Evolutionary conservation across 2,888 invertebrate species (phyloP).

Genomic region (Sisyra terminalis): DNA sequence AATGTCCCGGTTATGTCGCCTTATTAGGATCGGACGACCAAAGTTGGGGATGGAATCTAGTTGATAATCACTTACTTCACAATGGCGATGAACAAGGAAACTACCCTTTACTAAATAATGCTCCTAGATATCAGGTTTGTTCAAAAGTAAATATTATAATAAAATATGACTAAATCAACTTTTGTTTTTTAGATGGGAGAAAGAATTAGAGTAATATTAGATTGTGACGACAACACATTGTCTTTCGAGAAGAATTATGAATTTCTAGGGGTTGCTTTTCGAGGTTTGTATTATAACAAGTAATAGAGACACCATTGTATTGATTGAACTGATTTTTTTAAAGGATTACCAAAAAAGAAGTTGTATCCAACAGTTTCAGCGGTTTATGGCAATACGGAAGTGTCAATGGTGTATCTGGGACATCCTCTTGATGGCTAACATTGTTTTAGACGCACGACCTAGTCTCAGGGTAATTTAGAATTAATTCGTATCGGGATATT

Average conservation of each 20-base stretch:
- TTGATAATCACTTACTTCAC: constrained; percentile 91
- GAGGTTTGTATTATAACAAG: constrained; percentile 40
- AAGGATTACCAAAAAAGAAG: constrained; percentile 81
- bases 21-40: constrained; percentile 89
- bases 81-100: constrained; percentile 91
- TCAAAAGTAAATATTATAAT: too few species aligned
- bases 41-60: constrained; percentile 99
- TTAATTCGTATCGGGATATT: not conserved
- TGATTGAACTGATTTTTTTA: constrained; percentile 15
- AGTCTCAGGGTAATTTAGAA: not conserved
- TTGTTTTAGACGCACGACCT: constrained; percentile 11
- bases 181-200: constrained; percentile 69
- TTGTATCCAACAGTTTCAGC: constrained; percentile 94
- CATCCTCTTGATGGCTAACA: constrained; percentile 89
- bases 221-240: constrained; percentile 92
- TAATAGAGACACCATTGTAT: not conserved
- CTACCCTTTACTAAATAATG: constrained; percentile 87
- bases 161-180: not conserved
- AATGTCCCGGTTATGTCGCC: constrained; percentile 91
- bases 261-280: constrained; percentile 95
- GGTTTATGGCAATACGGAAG: constrained; percentile 98
- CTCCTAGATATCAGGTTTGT: constrained; percentile 86
- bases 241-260: constrained; percentile 97
- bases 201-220: constrained; percentile 88
- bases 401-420: constrained; percentile 96